Conservation (phyloP, 2,888 invertebrate species). For the Ashinkailepas kermadecensis region DNA sequence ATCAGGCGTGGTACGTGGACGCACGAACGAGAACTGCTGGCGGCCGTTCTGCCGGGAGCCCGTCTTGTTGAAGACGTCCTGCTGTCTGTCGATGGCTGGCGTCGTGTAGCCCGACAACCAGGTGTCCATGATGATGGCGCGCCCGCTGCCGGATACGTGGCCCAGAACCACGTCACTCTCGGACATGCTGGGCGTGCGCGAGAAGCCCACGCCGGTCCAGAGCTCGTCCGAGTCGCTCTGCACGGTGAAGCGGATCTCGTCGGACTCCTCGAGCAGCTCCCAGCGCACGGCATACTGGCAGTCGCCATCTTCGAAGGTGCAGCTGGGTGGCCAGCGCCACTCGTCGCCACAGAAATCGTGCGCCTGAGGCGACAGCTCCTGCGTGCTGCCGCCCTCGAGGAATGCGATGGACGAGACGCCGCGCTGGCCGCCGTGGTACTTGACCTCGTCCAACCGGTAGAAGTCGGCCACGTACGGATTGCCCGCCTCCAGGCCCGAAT, state of each 20-base stretch:
- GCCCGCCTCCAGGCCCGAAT: constrained; percentile 59
- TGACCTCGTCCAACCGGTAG: constrained; percentile 81
- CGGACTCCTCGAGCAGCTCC: constrained; percentile 61
- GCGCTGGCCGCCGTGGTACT: constrained; percentile 82
- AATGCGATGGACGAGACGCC: constrained; percentile 70
- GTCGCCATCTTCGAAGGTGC: constrained; percentile 54
- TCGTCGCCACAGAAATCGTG: constrained; percentile 60
- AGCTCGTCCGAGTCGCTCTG: constrained; percentile 65
- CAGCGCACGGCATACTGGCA: constrained; percentile 76
- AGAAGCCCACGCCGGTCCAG: constrained; percentile 86
- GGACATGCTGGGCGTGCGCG: constrained; percentile 57
- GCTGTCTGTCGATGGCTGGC: constrained; percentile 45
- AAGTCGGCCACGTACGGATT: constrained; percentile 62
- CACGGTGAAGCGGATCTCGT: constrained; percentile 71
- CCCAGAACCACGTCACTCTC: constrained; percentile 83
- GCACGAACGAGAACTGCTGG: constrained; percentile 66
- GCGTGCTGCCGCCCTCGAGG: not conserved
- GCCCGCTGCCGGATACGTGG: constrained; percentile 61
- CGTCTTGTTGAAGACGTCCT: constrained; percentile 61
- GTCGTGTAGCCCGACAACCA: constrained; percentile 70
- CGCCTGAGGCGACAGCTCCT: not conserved
- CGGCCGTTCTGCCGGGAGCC: constrained; percentile 66
- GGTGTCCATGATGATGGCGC: constrained; percentile 76
- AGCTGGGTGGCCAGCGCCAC: constrained; percentile 66
- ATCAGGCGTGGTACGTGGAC: constrained; percentile 69